phyloP scores from a whole-genome alignment of 2,797 vertebrate species.

The Aselliscus stoliczkanus region DNA sequence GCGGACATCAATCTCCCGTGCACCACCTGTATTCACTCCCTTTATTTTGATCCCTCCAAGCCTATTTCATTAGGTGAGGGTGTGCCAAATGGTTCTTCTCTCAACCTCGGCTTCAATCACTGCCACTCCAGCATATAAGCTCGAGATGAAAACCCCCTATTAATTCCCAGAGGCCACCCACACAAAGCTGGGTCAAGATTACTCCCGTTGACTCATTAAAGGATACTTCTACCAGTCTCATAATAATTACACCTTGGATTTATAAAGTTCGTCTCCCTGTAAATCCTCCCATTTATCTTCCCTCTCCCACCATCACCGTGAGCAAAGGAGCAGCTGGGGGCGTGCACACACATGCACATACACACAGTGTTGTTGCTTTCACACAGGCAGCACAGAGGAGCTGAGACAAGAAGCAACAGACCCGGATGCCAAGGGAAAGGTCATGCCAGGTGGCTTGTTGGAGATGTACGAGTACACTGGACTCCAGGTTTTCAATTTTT shows the following conservation, averaged over 20 bases:
- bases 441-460: neutral
- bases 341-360: neutral
- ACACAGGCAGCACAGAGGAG: neutral
- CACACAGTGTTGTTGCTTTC: neutral
- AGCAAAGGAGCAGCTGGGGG: neutral
- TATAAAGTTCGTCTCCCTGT: neutral
- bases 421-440: neutral
- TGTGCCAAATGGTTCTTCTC: neutral
- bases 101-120: neutral
- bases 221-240: neutral
- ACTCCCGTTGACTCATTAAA: neutral
- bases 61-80: neutral
- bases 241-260: slow-evolving; percentile 19
- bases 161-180: neutral
- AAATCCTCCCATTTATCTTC: neutral
- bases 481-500: neutral
- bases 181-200: neutral
- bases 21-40: neutral
- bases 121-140: neutral
- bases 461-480: neutral
- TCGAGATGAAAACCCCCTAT: slow-evolving; percentile 12
- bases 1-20: neutral
- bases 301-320: neutral
- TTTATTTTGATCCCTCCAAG: slow-evolving; percentile 5
- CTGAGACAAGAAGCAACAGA: neutral